phyloP scores from a whole-genome alignment of 2,797 vertebrate species.

The Artibeus lituratus region DNA sequence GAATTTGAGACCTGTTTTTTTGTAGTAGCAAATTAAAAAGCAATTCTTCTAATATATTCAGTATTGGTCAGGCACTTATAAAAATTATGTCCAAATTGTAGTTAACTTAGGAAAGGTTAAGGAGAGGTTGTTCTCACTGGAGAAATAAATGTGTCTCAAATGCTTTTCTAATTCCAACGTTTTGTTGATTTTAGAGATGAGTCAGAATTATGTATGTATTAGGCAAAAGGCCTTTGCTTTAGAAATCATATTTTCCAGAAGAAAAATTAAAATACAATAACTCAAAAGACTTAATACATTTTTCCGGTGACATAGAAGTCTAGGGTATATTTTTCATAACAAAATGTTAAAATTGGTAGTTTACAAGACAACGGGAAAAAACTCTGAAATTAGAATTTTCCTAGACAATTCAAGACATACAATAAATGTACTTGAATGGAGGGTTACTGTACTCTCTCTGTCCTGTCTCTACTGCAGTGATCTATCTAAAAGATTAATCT shows the following conservation, averaged over 20 bases:
- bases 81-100: not conserved
- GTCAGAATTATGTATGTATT: not conserved
- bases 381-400: not conserved
- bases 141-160: not conserved
- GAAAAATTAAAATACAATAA: not conserved
- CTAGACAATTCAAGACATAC: not conserved
- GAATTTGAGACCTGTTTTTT: not conserved
- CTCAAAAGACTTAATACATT: not conserved
- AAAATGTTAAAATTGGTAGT: not conserved
- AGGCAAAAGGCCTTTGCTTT: not conserved
- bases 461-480: not conserved
- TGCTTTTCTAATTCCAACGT: not conserved
- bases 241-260: conserved; percentile 5
- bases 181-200: not conserved
- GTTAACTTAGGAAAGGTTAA: not conserved
- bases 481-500: not conserved
- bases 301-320: not conserved
- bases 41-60: not conserved
- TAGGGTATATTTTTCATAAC: not conserved
- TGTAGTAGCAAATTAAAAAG: not conserved
- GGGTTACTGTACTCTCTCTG: not conserved
- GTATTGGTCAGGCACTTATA: not conserved
- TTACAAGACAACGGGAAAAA: not conserved
- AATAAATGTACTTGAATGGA: not conserved
- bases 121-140: not conserved